phyloP scores from a whole-genome alignment of 1,140 invertebrate genomes.

The Drosophila kanapiae region DNA sequence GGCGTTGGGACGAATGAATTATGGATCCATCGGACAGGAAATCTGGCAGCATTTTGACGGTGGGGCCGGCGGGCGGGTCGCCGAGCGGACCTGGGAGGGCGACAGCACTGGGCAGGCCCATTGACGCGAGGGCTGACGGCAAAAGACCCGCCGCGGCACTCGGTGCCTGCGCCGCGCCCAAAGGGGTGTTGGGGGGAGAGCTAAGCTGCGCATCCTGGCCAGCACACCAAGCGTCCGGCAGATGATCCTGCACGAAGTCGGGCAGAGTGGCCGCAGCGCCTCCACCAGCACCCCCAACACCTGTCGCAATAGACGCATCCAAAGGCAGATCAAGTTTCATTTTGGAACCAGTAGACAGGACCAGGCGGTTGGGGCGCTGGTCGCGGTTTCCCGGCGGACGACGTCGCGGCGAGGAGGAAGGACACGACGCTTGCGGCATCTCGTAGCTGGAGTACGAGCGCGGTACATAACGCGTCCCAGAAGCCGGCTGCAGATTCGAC shows the following conservation, averaged over 20 bases:
- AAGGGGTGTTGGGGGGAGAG: constrained; percentile 79
- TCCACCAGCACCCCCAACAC: constrained; percentile 33
- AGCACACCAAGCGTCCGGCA: constrained; percentile 86
- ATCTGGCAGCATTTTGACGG: constrained; percentile 88
- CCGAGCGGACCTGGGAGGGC: constrained; percentile 22
- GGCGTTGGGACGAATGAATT: constrained; percentile 85
- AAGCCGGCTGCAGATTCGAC: constrained; percentile 51
- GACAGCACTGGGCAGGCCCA: constrained; percentile 36
- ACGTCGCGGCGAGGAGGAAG: constrained; percentile 64
- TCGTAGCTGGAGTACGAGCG: constrained; percentile 84
- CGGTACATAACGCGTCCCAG: constrained; percentile 69
- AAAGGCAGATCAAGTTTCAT: constrained; percentile 78
- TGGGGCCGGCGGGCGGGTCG: constrained; percentile 44
- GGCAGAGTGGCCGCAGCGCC: constrained; percentile 85
- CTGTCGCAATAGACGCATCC: constrained; percentile 37
- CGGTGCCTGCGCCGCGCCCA: constrained; percentile 72
- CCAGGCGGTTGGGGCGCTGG: constrained; percentile 68
- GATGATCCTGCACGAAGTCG: constrained; percentile 88
- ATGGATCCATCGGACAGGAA: constrained; percentile 91
- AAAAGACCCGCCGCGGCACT: constrained; percentile 74
- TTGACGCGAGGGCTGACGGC: constrained; percentile 18
- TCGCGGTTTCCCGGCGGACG: constrained; percentile 53
- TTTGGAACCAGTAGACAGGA: constrained; percentile 57
- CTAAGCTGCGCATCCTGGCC: constrained; percentile 71
- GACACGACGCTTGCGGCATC: constrained; percentile 59